phyloP scores from a whole-genome alignment of 2,113 vertebrate species.

The Myrmecophaga tridactyla region DNA sequence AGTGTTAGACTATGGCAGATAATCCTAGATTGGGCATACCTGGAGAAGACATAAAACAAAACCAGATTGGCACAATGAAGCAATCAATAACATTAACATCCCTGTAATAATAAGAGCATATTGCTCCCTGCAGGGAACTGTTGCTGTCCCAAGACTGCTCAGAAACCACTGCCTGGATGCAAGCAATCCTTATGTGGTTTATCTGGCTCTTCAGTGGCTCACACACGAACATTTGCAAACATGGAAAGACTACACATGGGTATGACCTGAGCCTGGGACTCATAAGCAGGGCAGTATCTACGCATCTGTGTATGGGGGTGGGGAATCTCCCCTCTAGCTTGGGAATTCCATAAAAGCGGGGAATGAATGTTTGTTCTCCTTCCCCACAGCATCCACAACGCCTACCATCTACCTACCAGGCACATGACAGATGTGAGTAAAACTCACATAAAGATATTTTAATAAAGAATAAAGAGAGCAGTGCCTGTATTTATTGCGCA shows the following conservation, averaged over 20 bases:
- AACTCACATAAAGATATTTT: background rate
- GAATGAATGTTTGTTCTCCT: background rate
- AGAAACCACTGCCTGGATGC: background rate
- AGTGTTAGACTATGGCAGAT: background rate
- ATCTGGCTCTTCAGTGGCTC: background rate
- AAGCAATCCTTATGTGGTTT: background rate
- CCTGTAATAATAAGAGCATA: accelerated
- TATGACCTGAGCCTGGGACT: background rate
- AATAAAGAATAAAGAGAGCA: background rate
- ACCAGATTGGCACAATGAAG: background rate
- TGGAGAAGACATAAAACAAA: background rate
- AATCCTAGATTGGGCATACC: background rate
- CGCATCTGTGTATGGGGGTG: too few relatives aligned
- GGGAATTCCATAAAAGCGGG: background rate
- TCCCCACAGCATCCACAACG: background rate
- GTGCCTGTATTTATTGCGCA: background rate
- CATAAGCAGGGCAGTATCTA: background rate
- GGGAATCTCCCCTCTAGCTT: background rate
- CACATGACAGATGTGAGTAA: background rate
- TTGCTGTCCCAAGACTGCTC: background rate
- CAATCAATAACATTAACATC: accelerated
- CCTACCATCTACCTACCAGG: background rate
- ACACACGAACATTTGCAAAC: background rate
- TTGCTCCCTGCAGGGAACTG: background rate
- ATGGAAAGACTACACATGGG: background rate